Conservation (phyloP, 2,797 vertebrate species). For the Tympanoctomys barrerae region DNA sequence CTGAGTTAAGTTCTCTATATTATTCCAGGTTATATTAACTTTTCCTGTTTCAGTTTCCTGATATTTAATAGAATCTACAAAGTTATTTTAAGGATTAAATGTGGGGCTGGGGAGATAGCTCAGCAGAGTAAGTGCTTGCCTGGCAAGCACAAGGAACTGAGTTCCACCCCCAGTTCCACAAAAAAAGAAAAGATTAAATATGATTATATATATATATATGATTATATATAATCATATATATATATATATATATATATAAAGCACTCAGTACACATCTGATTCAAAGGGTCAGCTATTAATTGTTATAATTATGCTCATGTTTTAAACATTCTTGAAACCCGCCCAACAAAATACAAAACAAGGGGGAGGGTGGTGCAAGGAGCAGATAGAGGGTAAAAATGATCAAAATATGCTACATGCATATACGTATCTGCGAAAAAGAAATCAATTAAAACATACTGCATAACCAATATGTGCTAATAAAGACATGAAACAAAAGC, state of each 20-base stretch:
- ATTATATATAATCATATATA: too few species aligned
- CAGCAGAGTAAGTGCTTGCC: too few species aligned
- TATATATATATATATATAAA: neutral
- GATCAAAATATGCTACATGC: neutral
- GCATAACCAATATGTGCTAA: neutral
- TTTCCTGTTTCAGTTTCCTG: neutral
- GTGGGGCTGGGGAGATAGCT: too few species aligned
- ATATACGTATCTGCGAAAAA: neutral
- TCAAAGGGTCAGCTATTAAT: conserved; percentile 1
- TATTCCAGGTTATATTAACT: conserved; percentile 5
- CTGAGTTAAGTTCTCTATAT: neutral
- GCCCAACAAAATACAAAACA: neutral
- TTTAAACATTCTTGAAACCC: neutral
- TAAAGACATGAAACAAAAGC: neutral
- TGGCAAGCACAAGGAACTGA: too few species aligned
- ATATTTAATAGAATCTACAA: neutral
- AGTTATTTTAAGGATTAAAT: neutral
- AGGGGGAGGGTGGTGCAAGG: neutral
- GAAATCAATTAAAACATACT: neutral
- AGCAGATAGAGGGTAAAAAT: neutral
- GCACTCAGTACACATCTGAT: neutral
- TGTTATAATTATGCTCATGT: neutral
- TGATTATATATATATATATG: neutral
- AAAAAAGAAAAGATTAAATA: neutral
- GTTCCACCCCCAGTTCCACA: too few species aligned